A percentile compares a stretch with the other conserved stretches of the same genome.
Evolutionary conservation across 1,140 invertebrate species (phyloP).

Genomic region (Polypedilum pembai): DNA sequence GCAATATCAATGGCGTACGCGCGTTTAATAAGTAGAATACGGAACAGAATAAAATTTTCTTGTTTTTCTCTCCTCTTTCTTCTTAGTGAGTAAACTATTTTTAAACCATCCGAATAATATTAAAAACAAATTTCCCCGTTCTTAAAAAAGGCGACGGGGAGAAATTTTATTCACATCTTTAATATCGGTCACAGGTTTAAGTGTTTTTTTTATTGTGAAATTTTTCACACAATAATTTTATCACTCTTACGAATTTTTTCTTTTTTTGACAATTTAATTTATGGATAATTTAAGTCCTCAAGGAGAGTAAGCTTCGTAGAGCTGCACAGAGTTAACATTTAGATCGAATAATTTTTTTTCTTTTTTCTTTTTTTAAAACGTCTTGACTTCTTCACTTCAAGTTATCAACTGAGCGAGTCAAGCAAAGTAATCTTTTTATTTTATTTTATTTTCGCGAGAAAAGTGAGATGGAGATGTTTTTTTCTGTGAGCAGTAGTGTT

Average conservation of each 20-base stretch:
- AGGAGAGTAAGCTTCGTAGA: neutral
- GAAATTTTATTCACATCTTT: neutral
- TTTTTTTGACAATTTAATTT: neutral
- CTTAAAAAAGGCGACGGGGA: neutral
- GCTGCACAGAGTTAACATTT: slow-evolving; percentile 6
- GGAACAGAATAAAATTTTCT: slow-evolving; percentile 18
- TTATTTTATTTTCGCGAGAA: neutral
- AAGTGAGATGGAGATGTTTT: neutral
- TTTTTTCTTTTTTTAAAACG: slow-evolving; percentile 1
- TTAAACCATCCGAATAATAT: slow-evolving; percentile 5
- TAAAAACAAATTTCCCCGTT: slow-evolving; percentile 14
- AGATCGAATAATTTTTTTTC: neutral
- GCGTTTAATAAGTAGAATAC: neutral
- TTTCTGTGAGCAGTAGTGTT: neutral
- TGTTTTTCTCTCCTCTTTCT: neutral
- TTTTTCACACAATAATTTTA: neutral
- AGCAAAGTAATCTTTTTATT: neutral
- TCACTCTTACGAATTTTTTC: neutral
- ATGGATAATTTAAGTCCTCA: slow-evolving; percentile 1
- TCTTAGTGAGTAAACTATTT: neutral
- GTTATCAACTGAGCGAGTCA: neutral
- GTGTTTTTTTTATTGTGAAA: neutral
- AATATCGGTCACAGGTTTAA: neutral
- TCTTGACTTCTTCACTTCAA: slow-evolving; percentile 3
- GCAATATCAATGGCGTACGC: neutral